These are phyloP conservation scores for Amorpha juglandis DNA, from an alignment of 2,888 invertebrate species.

Conservation along the genomic window DNA sequence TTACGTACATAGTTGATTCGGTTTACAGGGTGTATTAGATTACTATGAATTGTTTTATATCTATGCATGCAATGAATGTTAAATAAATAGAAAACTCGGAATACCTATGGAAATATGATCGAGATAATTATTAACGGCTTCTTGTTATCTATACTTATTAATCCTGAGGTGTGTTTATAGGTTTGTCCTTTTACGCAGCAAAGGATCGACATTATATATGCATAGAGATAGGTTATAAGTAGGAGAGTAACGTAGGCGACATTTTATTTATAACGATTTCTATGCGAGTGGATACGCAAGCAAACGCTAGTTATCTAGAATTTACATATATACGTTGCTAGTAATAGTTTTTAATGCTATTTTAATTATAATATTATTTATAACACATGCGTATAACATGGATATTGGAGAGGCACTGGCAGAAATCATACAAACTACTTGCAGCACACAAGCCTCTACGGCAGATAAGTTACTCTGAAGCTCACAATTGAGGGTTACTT, in stretches of 20 bases:
- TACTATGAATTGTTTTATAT: background rate
- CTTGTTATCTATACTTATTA: too few species aligned
- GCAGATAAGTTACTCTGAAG: background rate
- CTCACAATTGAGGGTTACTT: background rate
- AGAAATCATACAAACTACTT: slow-evolving; percentile 12
- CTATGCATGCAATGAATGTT: background rate
- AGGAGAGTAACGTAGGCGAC: too few species aligned
- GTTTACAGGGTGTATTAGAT: slow-evolving; percentile 8
- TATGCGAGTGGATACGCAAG: too few species aligned
- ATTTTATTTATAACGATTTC: too few species aligned
- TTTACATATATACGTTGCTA: too few species aligned
- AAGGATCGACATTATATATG: too few species aligned
- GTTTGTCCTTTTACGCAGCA: too few species aligned
- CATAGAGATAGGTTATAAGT: too few species aligned
- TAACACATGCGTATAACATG: background rate
- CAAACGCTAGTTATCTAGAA: too few species aligned
- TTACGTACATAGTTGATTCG: slow-evolving; percentile 10
- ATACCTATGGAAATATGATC: too few species aligned
- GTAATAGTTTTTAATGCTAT: background rate
- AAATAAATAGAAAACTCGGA: background rate
- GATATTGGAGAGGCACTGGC: background rate
- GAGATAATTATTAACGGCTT: too few species aligned
- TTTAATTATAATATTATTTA: background rate
- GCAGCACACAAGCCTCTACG: background rate
- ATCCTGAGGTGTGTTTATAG: too few species aligned